phyloP scores from a whole-genome alignment of 2,113 vertebrate genomes.

The Calidris pygmaea region DNA sequence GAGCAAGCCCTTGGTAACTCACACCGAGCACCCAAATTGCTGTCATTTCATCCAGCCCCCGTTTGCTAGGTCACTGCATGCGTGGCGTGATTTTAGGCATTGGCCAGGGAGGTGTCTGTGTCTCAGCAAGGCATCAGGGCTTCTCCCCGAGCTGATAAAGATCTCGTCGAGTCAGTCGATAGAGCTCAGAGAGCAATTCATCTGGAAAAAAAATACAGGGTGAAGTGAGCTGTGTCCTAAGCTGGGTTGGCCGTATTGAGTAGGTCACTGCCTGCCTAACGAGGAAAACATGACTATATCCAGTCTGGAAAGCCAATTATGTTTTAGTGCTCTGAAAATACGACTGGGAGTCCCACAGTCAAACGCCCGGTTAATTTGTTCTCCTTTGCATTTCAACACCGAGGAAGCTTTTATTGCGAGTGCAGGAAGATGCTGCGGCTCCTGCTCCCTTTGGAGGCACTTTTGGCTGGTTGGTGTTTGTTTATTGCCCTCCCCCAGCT shows the following conservation, averaged over 20 bases:
- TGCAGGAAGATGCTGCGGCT: not conserved
- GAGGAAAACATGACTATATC: not conserved
- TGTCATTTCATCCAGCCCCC: not conserved
- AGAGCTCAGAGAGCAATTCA: not conserved
- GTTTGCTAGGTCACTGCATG: accelerated
- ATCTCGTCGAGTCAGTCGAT: not conserved
- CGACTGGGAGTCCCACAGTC: not conserved
- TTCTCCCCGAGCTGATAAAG: not conserved
- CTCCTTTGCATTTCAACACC: not conserved
- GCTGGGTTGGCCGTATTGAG: not conserved
- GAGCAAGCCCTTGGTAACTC: not conserved
- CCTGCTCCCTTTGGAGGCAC: not conserved
- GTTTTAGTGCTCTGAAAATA: not conserved
- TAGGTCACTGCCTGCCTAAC: not conserved
- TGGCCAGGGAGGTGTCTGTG: not conserved
- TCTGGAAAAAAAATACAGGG: not conserved
- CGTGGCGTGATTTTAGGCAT: accelerated
- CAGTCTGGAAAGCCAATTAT: not conserved
- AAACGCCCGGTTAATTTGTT: not conserved
- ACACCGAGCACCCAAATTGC: not conserved
- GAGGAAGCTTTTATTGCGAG: not conserved
- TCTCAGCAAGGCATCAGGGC: not conserved
- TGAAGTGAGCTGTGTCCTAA: not conserved
- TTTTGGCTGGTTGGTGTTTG: not conserved
- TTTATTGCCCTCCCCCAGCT: not conserved